Evolutionary conservation across 2,113 vertebrate species (phyloP).

Genomic region (Oreochromis spilurus): DNA sequence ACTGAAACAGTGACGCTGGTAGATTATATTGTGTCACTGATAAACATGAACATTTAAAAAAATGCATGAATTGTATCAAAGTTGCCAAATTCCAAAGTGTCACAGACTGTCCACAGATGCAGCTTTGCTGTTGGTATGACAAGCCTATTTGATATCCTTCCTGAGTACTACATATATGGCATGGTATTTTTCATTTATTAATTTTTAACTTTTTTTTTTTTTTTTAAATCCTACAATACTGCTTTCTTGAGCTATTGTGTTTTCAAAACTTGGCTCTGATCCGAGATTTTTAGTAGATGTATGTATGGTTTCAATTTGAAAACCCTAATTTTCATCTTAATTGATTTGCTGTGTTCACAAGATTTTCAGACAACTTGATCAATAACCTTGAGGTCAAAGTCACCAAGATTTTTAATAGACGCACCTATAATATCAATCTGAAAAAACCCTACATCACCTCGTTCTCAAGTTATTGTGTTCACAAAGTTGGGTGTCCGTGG

Average conservation of each 20-base stretch:
- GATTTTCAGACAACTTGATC: neutral
- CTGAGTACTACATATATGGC: neutral
- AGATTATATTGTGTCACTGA: neutral
- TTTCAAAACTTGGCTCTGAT: neutral
- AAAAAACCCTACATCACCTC: rapidly evolving
- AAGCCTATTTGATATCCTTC: neutral
- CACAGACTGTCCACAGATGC: neutral
- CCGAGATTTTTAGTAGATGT: rapidly evolving
- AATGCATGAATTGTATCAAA: neutral
- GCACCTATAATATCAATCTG: neutral
- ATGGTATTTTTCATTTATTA: neutral
- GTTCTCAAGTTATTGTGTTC: neutral
- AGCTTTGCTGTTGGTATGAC: neutral
- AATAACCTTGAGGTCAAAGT: neutral
- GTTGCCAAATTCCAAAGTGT: neutral
- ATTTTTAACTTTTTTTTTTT: neutral
- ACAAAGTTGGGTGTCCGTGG: neutral
- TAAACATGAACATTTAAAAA: neutral
- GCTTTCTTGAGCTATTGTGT: neutral
- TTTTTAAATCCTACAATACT: neutral
- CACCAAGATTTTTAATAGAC: neutral
- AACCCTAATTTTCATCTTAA: neutral
- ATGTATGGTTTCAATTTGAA: neutral
- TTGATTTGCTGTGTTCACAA: rapidly evolving
- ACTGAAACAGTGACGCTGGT: neutral